Conservation (phyloP, 2,888 invertebrate species). For the Oligia fasciuncula region DNA sequence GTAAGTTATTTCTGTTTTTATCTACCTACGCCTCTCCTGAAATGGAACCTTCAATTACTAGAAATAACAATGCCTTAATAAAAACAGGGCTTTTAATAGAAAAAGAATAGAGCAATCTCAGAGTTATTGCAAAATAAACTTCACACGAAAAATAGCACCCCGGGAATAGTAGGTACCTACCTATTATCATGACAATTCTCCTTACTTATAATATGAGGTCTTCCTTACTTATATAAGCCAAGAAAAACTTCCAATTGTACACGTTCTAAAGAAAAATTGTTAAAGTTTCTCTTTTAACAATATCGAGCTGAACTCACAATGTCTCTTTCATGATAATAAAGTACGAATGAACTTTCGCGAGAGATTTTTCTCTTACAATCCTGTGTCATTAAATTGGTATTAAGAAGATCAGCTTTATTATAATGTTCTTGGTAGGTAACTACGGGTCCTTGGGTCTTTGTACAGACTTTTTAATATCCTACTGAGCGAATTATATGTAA, state of each 20-base stretch:
- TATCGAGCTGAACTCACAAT: conserved; percentile 70
- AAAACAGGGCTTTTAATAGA: background rate
- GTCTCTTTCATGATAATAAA: conserved; percentile 65
- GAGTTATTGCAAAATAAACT: conserved; percentile 15
- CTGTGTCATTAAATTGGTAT: conserved; percentile 66
- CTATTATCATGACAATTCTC: conserved; percentile 56
- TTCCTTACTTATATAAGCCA: conserved; percentile 69
- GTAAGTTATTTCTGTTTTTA: background rate
- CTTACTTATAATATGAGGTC: conserved; percentile 48
- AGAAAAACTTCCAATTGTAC: conserved; percentile 75
- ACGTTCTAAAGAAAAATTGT: conserved; percentile 71
- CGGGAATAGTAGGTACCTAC: background rate
- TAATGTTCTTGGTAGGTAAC: conserved; percentile 47
- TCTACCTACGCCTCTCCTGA: background rate
- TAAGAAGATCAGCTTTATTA: conserved; percentile 66
- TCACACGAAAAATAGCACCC: background rate
- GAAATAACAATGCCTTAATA: background rate
- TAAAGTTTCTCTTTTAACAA: conserved; percentile 72
- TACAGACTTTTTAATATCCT: background rate
- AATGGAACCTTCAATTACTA: background rate
- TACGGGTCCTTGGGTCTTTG: conserved; percentile 20
- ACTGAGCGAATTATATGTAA: background rate
- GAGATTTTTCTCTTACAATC: conserved; percentile 61
- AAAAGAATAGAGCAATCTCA: conserved; percentile 8
- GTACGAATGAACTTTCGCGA: conserved; percentile 46